phyloP scores from a whole-genome alignment of 2,797 vertebrate species.

The Mormyrops boulengeri region DNA sequence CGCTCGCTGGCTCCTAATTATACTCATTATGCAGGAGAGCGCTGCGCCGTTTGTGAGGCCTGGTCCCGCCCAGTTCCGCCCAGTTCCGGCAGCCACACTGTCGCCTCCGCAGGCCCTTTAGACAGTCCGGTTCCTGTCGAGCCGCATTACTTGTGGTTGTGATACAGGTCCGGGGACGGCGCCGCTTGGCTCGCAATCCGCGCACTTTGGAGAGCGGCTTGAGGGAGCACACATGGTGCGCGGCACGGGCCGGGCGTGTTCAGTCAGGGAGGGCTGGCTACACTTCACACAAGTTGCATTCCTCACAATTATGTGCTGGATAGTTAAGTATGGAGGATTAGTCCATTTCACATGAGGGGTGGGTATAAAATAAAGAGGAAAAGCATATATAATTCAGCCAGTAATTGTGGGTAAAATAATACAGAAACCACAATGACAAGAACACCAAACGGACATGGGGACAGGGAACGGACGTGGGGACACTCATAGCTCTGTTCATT shows the following conservation, averaged over 20 bases:
- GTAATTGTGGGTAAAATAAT: background rate
- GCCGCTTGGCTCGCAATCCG: background rate
- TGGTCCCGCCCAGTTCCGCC: background rate
- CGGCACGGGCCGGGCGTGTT: background rate
- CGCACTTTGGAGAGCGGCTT: background rate
- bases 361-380: background rate
- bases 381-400: background rate
- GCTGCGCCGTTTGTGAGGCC: background rate
- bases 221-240: background rate
- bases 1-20: background rate
- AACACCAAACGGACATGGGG: background rate
- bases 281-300: background rate
- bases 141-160: background rate
- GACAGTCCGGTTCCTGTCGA: background rate
- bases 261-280: background rate
- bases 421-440: background rate
- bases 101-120: background rate
- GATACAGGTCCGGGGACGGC: background rate
- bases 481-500: background rate
- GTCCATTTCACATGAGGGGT: background rate
- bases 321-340: background rate
- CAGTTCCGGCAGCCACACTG: background rate
- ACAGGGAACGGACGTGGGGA: background rate
- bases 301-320: background rate
- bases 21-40: background rate